Evolutionary conservation across 2,113 vertebrate species (phyloP).

Genomic region (Chloebia gouldiae): DNA sequence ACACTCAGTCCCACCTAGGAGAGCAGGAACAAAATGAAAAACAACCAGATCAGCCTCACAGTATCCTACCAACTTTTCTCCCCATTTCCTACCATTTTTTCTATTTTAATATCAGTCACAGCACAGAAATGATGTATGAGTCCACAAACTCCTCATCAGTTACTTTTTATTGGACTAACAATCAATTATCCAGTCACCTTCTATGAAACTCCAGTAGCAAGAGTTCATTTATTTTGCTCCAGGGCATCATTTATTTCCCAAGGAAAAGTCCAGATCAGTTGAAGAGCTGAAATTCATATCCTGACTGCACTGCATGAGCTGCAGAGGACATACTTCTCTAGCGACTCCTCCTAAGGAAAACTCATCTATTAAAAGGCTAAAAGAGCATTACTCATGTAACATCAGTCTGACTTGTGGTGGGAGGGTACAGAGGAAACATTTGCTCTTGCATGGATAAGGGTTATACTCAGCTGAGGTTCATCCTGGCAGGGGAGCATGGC

Average conservation of each 20-base stretch:
- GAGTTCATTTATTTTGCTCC: conserved; percentile 25
- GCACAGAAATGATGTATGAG: background rate
- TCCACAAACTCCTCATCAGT: background rate
- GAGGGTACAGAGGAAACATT: background rate
- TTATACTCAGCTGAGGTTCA: background rate
- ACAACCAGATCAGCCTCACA: background rate
- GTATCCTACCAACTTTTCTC: background rate
- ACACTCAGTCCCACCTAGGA: conserved; percentile 50
- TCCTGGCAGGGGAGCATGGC: background rate
- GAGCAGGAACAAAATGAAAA: background rate
- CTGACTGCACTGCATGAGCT: background rate
- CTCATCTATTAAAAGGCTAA: background rate
- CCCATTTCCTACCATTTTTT: background rate
- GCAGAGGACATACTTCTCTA: background rate
- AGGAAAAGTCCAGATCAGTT: background rate
- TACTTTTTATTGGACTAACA: conserved; percentile 19
- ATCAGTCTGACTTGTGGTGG: background rate
- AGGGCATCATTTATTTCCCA: conserved; percentile 30
- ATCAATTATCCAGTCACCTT: conserved; percentile 19
- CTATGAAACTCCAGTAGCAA: background rate
- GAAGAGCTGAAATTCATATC: conserved; percentile 16
- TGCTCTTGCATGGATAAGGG: background rate
- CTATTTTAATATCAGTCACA: background rate
- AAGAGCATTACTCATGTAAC: accelerated
- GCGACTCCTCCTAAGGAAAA: background rate